phyloP scores from a whole-genome alignment of 2,113 vertebrate genomes.

The Dromiciops gliroides region DNA sequence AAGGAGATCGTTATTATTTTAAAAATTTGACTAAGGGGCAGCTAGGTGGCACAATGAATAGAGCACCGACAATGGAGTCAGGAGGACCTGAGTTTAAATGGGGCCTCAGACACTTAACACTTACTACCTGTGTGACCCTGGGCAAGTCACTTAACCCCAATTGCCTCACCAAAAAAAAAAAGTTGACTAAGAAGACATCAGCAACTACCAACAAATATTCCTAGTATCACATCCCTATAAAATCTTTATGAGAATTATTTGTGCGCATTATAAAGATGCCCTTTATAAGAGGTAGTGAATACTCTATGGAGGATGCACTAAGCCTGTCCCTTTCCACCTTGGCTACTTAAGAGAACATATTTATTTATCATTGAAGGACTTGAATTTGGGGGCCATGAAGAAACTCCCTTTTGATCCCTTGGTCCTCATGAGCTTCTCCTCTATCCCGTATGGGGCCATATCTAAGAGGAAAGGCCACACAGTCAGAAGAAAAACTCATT shows the following conservation, averaged over 20 bases:
- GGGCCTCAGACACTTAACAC: too few species aligned
- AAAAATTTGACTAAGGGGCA: background rate
- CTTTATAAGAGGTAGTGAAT: background rate
- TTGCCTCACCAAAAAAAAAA: too few species aligned
- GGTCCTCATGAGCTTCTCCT: background rate
- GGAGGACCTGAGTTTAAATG: too few species aligned
- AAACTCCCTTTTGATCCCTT: background rate
- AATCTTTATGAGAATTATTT: background rate
- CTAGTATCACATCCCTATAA: background rate
- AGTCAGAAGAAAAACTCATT: background rate
- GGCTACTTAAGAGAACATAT: background rate
- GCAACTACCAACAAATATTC: background rate
- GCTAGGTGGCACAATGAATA: too few species aligned
- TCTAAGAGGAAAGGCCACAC: background rate
- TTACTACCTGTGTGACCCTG: too few species aligned
- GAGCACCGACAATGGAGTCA: too few species aligned
- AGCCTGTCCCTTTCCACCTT: background rate
- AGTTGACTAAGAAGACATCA: background rate
- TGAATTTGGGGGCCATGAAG: background rate
- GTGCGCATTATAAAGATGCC: background rate
- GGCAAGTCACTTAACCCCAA: too few species aligned
- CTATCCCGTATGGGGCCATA: background rate
- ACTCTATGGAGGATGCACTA: background rate
- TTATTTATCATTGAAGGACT: background rate
- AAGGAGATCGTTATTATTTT: background rate